Evolutionary conservation across 92 coral and sea anemone species (phyloP), one percentile per base, ranked within the genome.

Genomic region (Porites cylindrica): DNA sequence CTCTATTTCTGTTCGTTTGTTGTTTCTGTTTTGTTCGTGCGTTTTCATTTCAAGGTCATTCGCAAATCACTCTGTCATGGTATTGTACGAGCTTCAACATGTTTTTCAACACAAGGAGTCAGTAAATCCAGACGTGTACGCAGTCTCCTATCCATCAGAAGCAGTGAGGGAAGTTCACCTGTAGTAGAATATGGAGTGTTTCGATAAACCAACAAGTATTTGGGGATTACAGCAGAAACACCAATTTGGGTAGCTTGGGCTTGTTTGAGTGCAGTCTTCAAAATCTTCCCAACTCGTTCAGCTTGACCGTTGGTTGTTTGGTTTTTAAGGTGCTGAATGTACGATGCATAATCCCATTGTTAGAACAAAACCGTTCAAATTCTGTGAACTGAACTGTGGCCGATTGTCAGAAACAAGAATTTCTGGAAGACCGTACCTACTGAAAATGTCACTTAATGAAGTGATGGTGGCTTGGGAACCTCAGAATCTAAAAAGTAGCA

Each of bases 371-470:
- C 58, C 85, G 79, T 69, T 88, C 74, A 66, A 88, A 93, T 81
- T 93, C 91, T 53, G 43, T 38, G 92, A 60, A 24, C 83, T 72
- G 63, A 93, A 76, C 54, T 90, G 96, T 8, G 88, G 85, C 16
- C 91, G 85, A 81, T 91, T 89, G 64, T 88, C 94, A 4, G 91
- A 93, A 24, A 91, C 84, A 71, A 88, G 38, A 14, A 71, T 84
- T 78, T 91, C 89, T 10, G 94, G 91, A 54, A 88, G 66, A 1
- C 94, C 96, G 51, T 84, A 92, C 81, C 89, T 73, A 65, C 88
- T 90, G 77, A 66, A 91, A 14, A 77, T 88, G 61, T 91, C 89
- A 80, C 93, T 60, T 7, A 90, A 72, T 1, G 43, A 90, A 8
- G 80, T 73, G 16, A 91, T 69, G 21, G 91, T 93, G 9, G 92